Evolutionary conservation across 2,113 vertebrate species (phyloP), one percentile per base, ranked within the genome.

Genomic region (Alligator sinensis): DNA sequence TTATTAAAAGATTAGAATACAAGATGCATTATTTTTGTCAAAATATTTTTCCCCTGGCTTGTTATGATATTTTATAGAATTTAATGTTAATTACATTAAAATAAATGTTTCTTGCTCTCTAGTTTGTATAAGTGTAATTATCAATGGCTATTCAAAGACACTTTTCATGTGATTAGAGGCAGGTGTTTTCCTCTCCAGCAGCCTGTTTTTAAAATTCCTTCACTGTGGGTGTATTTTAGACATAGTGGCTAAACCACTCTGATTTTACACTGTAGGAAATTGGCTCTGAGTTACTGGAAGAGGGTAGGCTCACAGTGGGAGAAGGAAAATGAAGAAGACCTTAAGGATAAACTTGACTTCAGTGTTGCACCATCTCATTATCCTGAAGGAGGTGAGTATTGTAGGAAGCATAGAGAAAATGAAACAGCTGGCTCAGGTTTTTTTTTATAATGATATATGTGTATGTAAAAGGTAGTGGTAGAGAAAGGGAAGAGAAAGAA

Each of bases 261-360:
- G 87, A 21, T 62, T 95, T 93, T 93, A 2, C n/a, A 3, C 34
- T 85, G 34, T 97, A 99, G 99, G 93, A 93, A 97, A 55, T 90
- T 98, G 78, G 98, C 99, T 12, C 78, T 96, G 84, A 97, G 97
- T 92, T 98, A 99, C 4, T 99, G 99, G 99, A 98, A 97, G 87
- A 98, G 98, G 92, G 92, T 98, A 4, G 99, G 99, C 6, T 93
- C 98, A 61, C 99, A 99, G 84, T 99, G 99, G 99, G 99, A 99
- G 95, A 98, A 98, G 54, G 99, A 99, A 96, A 99, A 99, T 16
- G 99, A 99, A 93, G 98, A 98, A 0, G 99, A 99, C 78, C 98
- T 99, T 88, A 99, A 99, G 97, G 99, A 99, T 97, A 99, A 99
- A 95, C 97, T 99, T 96, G 98, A 99, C 96, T 99, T 99, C 27